phyloP scores from a whole-genome alignment of 2,888 invertebrate genomes.

The Acleris sparsana region DNA sequence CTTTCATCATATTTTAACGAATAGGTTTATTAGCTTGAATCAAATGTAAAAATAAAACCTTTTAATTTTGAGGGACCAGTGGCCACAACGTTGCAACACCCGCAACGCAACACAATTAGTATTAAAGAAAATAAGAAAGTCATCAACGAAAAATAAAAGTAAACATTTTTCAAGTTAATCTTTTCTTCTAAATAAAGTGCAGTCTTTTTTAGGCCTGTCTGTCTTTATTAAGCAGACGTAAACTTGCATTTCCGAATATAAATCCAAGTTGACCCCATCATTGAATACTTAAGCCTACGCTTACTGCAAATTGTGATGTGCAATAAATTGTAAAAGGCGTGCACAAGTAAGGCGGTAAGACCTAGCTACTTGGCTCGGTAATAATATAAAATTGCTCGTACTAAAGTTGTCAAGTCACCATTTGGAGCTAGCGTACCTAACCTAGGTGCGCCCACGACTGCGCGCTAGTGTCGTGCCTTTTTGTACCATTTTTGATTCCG shows the following conservation, averaged over 20 bases:
- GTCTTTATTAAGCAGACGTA: too few relatives aligned
- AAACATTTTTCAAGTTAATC: too few relatives aligned
- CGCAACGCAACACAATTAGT: too few relatives aligned
- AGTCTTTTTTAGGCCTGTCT: too few relatives aligned
- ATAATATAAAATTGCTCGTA: constrained; percentile 46
- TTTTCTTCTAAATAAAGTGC: too few relatives aligned
- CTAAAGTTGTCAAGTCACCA: constrained; percentile 57
- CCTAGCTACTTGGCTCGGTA: neutral
- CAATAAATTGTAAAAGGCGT: constrained; percentile 9
- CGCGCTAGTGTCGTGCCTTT: neutral
- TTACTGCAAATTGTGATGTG: neutral
- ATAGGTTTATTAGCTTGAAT: too few relatives aligned
- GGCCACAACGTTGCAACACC: too few relatives aligned
- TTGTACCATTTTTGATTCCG: neutral
- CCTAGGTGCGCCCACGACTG: constrained; percentile 5
- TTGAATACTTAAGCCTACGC: neutral
- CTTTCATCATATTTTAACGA: too few relatives aligned
- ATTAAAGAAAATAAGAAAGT: too few relatives aligned
- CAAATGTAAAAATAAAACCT: too few relatives aligned
- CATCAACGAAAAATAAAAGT: too few relatives aligned
- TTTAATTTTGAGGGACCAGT: too few relatives aligned
- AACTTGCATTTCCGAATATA: neutral
- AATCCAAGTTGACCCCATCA: neutral
- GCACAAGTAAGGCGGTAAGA: neutral
- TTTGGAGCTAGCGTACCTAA: constrained; percentile 13